Percentiles rank a stretch among this genome's conserved stretches.
These are phyloP conservation scores for Cephalopachus bancanus DNA, from an alignment of 2,797 vertebrate genomes.

Conservation along the genomic window DNA sequence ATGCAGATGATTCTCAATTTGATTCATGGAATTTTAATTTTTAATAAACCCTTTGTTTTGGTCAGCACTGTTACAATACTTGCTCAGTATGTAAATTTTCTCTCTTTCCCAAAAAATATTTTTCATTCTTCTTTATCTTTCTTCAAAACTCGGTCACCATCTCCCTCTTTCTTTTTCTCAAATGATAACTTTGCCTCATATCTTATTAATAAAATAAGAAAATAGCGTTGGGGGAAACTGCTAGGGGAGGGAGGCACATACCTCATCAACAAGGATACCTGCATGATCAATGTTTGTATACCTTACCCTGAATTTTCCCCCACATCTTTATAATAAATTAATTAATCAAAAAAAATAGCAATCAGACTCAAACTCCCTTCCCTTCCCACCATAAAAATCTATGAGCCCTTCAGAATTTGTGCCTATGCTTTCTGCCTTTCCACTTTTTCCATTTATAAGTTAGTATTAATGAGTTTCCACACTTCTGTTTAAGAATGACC, in stretches of 20 bases:
- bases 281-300: too few species aligned
- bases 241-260: too few species aligned
- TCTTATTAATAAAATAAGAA: background rate
- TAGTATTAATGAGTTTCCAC: background rate
- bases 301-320: too few species aligned
- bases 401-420: background rate
- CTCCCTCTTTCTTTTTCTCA: background rate
- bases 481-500: background rate
- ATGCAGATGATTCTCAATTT: background rate
- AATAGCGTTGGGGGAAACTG: too few species aligned
- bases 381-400: background rate
- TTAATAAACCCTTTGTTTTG: background rate
- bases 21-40: background rate
- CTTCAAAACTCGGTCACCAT: background rate
- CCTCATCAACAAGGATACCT: too few species aligned
- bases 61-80: background rate
- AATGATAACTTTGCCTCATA: background rate
- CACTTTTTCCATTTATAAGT: background rate
- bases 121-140: background rate
- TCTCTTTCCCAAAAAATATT: background rate
- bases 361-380: background rate
- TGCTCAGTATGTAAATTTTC: background rate
- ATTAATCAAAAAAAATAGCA: background rate
- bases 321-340: too few species aligned
- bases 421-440: background rate